Conservation (phyloP, 2,797 vertebrate genomes). For the Okamejei kenojei region DNA sequence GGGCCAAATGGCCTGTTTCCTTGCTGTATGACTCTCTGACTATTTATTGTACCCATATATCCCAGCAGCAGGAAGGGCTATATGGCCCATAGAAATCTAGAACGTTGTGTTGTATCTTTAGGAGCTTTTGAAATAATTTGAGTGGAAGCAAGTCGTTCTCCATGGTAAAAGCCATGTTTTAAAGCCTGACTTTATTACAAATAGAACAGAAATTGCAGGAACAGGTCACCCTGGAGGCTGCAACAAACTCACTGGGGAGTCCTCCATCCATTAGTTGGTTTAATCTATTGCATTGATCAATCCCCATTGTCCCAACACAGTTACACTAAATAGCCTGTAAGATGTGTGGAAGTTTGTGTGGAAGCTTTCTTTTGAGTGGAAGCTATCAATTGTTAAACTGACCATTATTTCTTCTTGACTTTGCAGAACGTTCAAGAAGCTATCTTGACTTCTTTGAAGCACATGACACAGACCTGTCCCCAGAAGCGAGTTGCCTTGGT, state of each 20-base stretch:
- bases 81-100: not conserved
- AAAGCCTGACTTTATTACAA: not conserved
- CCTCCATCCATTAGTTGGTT: not conserved
- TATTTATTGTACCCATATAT: not conserved
- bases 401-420: not conserved
- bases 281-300: not conserved
- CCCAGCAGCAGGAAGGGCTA: not conserved
- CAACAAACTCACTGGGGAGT: not conserved
- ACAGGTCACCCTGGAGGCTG: not conserved
- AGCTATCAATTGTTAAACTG: not conserved
- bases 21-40: not conserved
- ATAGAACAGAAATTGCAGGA: not conserved
- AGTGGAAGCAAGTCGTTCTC: no score
- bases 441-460: slow-evolving; percentile 52
- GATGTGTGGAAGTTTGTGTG: no score
- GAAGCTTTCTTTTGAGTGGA: no score
- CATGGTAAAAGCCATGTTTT: not conserved
- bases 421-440: slow-evolving; percentile 61
- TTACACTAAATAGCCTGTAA: not conserved
- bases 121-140: not conserved
- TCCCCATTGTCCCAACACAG: not conserved
- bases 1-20: not conserved
- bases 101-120: not conserved
- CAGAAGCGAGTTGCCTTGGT: slow-evolving; percentile 61
- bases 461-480: slow-evolving; percentile 52